Evolutionary conservation across 2,797 vertebrate species (phyloP), one percentile per base, ranked within the genome.

Genomic region (Menidia menidia): DNA sequence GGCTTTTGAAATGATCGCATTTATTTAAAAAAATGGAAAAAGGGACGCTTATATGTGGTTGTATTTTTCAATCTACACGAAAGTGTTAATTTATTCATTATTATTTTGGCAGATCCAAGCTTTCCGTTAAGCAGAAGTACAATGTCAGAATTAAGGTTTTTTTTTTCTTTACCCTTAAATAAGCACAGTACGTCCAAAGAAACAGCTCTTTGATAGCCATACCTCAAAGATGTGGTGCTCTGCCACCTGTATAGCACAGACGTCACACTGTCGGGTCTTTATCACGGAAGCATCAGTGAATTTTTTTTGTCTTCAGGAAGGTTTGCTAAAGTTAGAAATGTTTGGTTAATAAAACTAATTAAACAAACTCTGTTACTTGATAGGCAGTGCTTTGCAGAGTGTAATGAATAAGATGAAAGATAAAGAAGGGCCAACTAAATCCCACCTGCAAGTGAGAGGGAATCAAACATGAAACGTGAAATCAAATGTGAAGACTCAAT

Each of bases 21-120:
- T 25, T 25, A 25, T 25, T 25, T 25, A 25, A 25, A 25, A 25
- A 25, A 25, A 25, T 25, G 25, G 25, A n/a, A 35, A 18, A 64
- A 51, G 48, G 65, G 14, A 32, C 18, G 10, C 18, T 60, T 6
- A 53, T 6, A 32, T 11, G 42, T 54, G 63, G 1, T 31, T 45
- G 42, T 12, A 7, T 44, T 3, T 4, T 54, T 16, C 57, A 2
- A 25, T 7, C 16, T 4, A 16, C 10, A 6, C 25, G 16, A 30
- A 73, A 61, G 41, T 2, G 15, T 10, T 62, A 55, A 78, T 56
- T 62, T 35, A 57, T 33, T 68, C n/a, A 41, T 51, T 39, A 33
- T 56, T 45, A 7, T 64, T 31, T 51, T 50, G 48, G 18, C n/a
- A 50, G 8, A 50, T 50, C 19, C 11, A 50, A 11, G 9, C 2